Base-by-base conservation (phyloP, 1,140 invertebrate genomes). In the Lutraria rhynchaena region DNA sequence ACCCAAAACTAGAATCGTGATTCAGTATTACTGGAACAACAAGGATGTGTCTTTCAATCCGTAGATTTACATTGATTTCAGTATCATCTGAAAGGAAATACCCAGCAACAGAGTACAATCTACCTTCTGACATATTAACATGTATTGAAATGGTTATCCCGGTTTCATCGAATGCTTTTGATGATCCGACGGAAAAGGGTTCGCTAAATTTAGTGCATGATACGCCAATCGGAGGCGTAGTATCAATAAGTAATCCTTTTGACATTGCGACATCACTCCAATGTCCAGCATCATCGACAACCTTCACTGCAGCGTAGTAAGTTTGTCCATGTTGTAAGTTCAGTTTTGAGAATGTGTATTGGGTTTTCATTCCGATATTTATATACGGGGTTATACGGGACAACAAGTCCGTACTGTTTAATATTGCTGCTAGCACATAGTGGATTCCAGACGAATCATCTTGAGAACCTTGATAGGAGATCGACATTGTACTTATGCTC, bases 221-320 rank as follows among this genome's bases (percentile, higher is more conserved):
- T 22, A 24, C 13, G 1, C 71, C 82, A 17, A 35, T 31, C 13
- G 84, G 84, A 11, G 71, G 55, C 1, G 82, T 77, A 22, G 51
- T 70, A 67, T 86, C 84, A 37, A 86, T 57, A 15, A 69, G 15
- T 11, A 83, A 65, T 27, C 51, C 57, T 17, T 29, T 17, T 1
- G 82, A 81, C 33, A 29, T 5, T 1, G 49, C 60, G 0, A 67
- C 46, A 19, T 35, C 29, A 57, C 77, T 83, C 0, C 27, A 27
- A 69, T 77, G 73, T 29, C 84, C 84, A 19, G 77, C 82, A 29
- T 70, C 35, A 63, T 86, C 84, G 19, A 51, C 51, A 19, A 82
- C 82, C 57, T 81, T 81, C 0, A 83, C 84, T 29, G 51, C 24
- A 1, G 44, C 63, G n/a, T 55, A 19, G 46, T 86, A 86, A 2